Conservation (phyloP, 2,797 vertebrate species). For the Epinephelus awoara region DNA sequence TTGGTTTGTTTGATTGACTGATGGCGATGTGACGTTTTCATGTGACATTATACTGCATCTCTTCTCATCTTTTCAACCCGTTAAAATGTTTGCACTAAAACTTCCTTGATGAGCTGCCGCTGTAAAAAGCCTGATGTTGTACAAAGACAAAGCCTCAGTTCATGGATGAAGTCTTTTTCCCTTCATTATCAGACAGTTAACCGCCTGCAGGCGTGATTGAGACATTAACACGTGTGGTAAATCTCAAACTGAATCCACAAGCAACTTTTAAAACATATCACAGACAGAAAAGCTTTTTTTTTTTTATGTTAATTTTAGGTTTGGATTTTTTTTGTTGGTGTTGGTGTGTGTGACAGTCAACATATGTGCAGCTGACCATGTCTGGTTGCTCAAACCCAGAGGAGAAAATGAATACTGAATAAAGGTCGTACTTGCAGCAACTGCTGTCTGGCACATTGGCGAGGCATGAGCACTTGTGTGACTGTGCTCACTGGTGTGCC, state of each 20-base stretch:
- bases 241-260: constrained; percentile 20
- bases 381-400: constrained; percentile 23
- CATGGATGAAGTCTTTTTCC: background rate
- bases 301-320: background rate
- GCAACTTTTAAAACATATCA: background rate
- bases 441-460: constrained; percentile 32
- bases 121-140: background rate
- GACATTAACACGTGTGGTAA: constrained; percentile 11
- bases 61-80: background rate
- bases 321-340: too few relatives aligned
- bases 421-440: constrained; percentile 44
- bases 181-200: background rate
- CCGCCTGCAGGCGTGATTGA: constrained; percentile 13
- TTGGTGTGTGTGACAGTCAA: background rate
- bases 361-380: constrained; percentile 35
- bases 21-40: background rate
- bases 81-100: background rate
- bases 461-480: constrained; percentile 16
- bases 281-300: background rate
- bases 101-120: background rate
- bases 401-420: constrained; percentile 36
- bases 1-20: background rate
- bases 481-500: constrained; percentile 26
- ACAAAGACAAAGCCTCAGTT: constrained; percentile 3
- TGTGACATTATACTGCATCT: background rate